Evolutionary conservation across 2,888 invertebrate genomes (phyloP).

Genomic region (Epinotia brunnichana): DNA sequence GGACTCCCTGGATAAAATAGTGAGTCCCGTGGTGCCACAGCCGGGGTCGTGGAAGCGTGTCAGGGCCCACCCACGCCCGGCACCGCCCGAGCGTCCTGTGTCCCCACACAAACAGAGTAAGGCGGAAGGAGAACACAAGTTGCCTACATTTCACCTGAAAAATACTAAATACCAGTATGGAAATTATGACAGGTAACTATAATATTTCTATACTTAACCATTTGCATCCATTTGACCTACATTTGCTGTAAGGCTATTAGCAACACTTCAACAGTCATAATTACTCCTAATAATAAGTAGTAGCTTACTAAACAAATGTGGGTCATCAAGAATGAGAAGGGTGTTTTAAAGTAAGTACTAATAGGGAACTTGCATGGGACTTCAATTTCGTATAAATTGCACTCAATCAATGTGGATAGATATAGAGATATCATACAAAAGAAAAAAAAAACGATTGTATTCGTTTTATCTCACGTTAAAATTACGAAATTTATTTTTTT

Average conservation of each 20-base stretch:
- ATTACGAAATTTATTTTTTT: too few relatives aligned
- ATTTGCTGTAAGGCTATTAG: slow-evolving; percentile 24
- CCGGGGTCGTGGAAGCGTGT: slow-evolving; percentile 92
- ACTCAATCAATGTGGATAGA: too few relatives aligned
- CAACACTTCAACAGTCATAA: slow-evolving; percentile 19
- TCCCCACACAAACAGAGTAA: slow-evolving; percentile 74
- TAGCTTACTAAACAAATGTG: neutral
- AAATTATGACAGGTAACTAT: slow-evolving; percentile 92
- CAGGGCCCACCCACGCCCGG: slow-evolving; percentile 67
- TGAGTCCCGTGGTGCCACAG: slow-evolving; percentile 95
- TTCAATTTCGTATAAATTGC: too few relatives aligned
- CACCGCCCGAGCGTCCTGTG: slow-evolving; percentile 75
- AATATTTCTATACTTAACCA: slow-evolving; percentile 3
- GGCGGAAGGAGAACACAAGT: slow-evolving; percentile 72
- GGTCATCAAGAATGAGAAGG: neutral
- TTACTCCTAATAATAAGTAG: neutral
- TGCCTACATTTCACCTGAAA: slow-evolving; percentile 89
- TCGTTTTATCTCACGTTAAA: too few relatives aligned
- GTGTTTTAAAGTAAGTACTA: neutral
- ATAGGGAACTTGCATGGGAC: too few relatives aligned
- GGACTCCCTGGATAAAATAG: slow-evolving; percentile 93
- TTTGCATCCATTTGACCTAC: slow-evolving; percentile 19
- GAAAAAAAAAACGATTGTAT: too few relatives aligned
- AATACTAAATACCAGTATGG: slow-evolving; percentile 95
- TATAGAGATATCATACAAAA: too few relatives aligned